A percentile compares a stretch with the other conserved stretches of the same genome.
These are phyloP conservation scores for Brachyhypopomus occidentalis DNA, from an alignment of 2,113 vertebrate species.

Conservation along the genomic window DNA sequence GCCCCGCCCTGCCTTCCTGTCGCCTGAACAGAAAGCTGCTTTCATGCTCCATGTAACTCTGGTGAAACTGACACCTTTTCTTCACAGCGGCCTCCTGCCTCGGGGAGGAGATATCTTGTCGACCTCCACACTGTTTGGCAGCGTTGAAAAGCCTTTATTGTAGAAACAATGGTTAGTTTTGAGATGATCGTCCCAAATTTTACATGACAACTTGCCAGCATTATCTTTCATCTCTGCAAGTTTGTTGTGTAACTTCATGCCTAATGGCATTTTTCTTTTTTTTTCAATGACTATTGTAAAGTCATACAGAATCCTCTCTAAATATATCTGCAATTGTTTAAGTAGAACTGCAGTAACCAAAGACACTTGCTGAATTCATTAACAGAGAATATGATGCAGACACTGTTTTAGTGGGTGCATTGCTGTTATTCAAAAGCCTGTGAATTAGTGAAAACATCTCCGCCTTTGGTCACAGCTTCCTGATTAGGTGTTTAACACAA, in stretches of 20 bases:
- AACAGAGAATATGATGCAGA: not conserved
- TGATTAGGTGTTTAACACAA: no score
- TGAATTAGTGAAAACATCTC: no score
- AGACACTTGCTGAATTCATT: not conserved
- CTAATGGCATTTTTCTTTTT: not conserved
- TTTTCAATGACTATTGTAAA: not conserved
- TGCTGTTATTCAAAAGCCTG: not conserved
- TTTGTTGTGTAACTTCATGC: not conserved
- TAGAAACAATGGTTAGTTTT: not conserved
- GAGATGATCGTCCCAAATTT: not conserved
- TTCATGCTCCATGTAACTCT: conserved; percentile 60
- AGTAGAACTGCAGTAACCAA: not conserved
- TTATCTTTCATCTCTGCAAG: conserved; percentile 48
- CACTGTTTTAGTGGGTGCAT: not conserved
- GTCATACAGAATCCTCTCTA: no score
- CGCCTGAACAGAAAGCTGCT: conserved; percentile 53
- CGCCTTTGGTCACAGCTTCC: no score
- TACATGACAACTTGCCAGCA: not conserved
- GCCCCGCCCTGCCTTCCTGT: conserved; percentile 35
- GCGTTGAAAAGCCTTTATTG: conserved; percentile 34
- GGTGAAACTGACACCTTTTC: conserved; percentile 58
- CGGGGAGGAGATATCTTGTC: conserved; percentile 38
- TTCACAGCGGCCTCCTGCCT: conserved; percentile 23
- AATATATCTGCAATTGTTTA: no score
- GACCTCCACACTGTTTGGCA: conserved; percentile 26